Evolutionary conservation across 2,888 invertebrate species (phyloP).

Genomic region (Temnothorax unifasciatus): DNA sequence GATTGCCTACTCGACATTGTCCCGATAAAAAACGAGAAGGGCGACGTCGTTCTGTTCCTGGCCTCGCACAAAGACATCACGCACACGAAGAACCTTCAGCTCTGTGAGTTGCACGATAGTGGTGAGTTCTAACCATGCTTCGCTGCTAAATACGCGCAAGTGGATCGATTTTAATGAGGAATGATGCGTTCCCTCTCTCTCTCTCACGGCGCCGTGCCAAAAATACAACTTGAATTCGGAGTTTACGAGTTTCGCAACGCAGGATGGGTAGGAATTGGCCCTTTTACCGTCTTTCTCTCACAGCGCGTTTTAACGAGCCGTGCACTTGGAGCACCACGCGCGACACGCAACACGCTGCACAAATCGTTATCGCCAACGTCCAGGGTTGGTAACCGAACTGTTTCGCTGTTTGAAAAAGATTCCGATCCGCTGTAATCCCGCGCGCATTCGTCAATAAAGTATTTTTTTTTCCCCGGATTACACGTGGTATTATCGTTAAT

Average conservation of each 20-base stretch:
- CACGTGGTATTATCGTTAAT: neutral
- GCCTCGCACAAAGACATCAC: slow-evolving; percentile 99
- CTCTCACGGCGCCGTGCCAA: slow-evolving; percentile 34
- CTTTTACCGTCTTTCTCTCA: slow-evolving; percentile 83
- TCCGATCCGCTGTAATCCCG: neutral
- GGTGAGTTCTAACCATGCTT: slow-evolving; percentile 89
- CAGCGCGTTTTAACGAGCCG: slow-evolving; percentile 62
- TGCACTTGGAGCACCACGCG: slow-evolving; percentile 65
- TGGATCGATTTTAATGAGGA: slow-evolving; percentile 47
- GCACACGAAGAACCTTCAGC: slow-evolving; percentile 90
- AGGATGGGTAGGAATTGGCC: slow-evolving; percentile 84
- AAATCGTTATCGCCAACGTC: slow-evolving; percentile 27
- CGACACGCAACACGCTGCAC: slow-evolving; percentile 69
- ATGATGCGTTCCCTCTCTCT: slow-evolving; percentile 40
- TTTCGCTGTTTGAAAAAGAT: neutral
- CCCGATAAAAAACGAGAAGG: slow-evolving; percentile 99
- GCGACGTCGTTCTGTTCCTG: slow-evolving; percentile 97
- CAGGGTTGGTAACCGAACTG: slow-evolving; percentile 32
- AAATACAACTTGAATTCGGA: slow-evolving; percentile 39
- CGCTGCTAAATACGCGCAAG: slow-evolving; percentile 66
- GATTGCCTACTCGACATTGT: slow-evolving; percentile 99
- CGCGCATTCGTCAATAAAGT: neutral
- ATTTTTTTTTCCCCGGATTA: neutral
- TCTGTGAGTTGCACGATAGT: slow-evolving; percentile 93
- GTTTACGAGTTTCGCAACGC: slow-evolving; percentile 42